Base-by-base conservation (phyloP, 2,888 invertebrate genomes). In the Trypoxylon attenuatum region DNA sequence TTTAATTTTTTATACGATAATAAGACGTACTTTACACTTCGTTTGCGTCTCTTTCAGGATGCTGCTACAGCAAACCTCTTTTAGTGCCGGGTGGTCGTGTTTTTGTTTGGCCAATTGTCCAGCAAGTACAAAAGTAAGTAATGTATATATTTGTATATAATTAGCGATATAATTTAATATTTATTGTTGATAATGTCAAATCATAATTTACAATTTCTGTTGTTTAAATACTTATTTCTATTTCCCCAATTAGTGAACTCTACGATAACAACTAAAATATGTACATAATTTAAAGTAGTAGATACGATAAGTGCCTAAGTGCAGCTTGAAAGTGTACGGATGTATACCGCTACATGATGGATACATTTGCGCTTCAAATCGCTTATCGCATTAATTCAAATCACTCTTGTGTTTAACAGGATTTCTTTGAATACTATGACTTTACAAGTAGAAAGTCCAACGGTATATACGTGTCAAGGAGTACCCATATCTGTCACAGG, bases 401-500 rank as follows among this genome's bases (percentile, higher is more conserved):
- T n/a, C n/a, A n/a, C n/a, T n/a, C n/a, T 5, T 38, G 38, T 16
- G 5, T 29, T 42, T 87, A 89, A 56, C 83, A 95, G 97, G 87
- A 96, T 98, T 85, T 97, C 97, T 4, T 89, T 98, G 77, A 98
- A 98, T 88, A 98, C 98, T 0, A 98, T 98, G 97, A 98, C 98
- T 1, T 91, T 98, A 53, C 95, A 96, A 88, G 97, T 98, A 55
- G 96, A 97, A 87, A 96, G 96, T 79, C 96, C 96, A 5, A 96
- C 96, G 53, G 98, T 98, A 4, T 98, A 98, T 87, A 98, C 98
- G 41, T 95, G 95, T 82, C 96, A 97, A 88, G 98, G 98, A 55
- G 98, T 98, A 21, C 97, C 98, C 16, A 97, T 98, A 86, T 97
- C 97, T 19, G 98, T 98, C 27, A 98, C 97, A 25, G 98, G 98